Evolutionary conservation across 1,140 invertebrate species (phyloP), one percentile per base, ranked within the genome.

Genomic region (Camponotus floridanus): DNA sequence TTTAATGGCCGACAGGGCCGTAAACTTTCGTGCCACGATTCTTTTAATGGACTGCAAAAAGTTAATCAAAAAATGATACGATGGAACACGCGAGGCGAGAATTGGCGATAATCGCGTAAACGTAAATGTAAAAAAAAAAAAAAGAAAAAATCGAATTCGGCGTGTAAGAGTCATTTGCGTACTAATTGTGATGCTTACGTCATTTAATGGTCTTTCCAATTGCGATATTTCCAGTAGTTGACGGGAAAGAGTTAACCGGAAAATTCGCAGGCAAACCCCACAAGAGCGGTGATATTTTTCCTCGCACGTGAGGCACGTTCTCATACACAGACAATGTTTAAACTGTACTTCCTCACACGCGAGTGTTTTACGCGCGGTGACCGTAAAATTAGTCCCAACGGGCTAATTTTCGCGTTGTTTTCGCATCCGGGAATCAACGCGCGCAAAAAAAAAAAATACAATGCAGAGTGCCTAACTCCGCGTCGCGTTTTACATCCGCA

Each of bases 31-130:
- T 3, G 68, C 36, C 45, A 33, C 55, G 74, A 42, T 9, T 73
- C 68, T 86, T 86, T 89, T 83, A 86, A 88, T 88, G 73, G 78
- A 78, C 83, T 61, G 26, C 73, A 48, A 89, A 86, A 73, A 78
- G 88, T 89, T 89, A 89, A 89, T 89, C 88, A 89, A 89, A 88
- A 90, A 89, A 84, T 89, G 55, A 42, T 26, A 9, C 15, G 42
- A 73, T 51, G 5, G 48, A 48, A 48, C 15, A 18, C 13, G 48
- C 48, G 48, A 5, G 48, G 15, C 61, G 31, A 33, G 61, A 18
- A 84, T 51, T 55, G 11, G 45, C 31, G 36, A 86, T 83, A 83
- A 74, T 61, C 73, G 61, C 57, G 39, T 68, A 15, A 39, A 9
- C 33, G 13, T 31, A 26, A 57, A 45, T 33, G 11, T 71, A 71